A percentile compares a stretch with the other conserved stretches of the same genome.
Evolutionary conservation across 37 sponge, comb jelly and placozoan genomes (phyloP).

Genomic region (Axinella damicornis): DNA sequence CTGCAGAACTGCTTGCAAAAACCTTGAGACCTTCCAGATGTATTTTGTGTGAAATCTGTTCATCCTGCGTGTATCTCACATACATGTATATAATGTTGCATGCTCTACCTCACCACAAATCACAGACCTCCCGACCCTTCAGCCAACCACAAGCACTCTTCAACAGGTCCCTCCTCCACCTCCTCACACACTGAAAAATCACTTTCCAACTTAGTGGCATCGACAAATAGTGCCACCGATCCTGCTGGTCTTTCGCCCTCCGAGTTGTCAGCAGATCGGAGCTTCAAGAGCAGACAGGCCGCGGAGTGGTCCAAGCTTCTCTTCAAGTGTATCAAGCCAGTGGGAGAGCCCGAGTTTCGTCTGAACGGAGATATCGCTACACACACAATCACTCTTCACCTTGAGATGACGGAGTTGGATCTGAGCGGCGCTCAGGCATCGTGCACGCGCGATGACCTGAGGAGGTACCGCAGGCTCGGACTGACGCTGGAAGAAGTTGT

Average conservation of each 20-base stretch:
- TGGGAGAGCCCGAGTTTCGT: conserved; percentile 72
- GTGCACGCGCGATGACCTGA: not conserved
- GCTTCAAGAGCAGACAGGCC: conserved; percentile 26
- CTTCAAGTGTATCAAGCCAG: conserved; percentile 71
- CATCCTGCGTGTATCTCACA: too few relatives aligned
- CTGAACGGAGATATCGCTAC: conserved; percentile 71
- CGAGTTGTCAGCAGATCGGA: not conserved
- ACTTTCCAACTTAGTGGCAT: not conserved
- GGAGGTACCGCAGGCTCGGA: conserved; percentile 49
- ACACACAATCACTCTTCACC: conserved; percentile 64
- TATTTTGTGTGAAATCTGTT: too few relatives aligned
- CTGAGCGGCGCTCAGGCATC: conserved; percentile 22
- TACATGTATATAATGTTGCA: too few relatives aligned
- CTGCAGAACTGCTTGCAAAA: too few relatives aligned
- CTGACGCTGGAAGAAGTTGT: conserved; percentile 58
- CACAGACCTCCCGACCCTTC: not conserved
- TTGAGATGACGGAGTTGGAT: conserved; percentile 73
- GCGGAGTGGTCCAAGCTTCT: conserved; percentile 60
- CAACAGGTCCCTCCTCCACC: not conserved
- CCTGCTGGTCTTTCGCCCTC: too few relatives aligned
- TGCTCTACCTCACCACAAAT: too few relatives aligned
- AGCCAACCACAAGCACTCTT: not conserved
- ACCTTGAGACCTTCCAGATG: too few relatives aligned
- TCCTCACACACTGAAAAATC: too few relatives aligned
- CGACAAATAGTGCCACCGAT: not conserved